Conservation (phyloP, 2,113 vertebrate species). For the Laticauda laticaudata region DNA sequence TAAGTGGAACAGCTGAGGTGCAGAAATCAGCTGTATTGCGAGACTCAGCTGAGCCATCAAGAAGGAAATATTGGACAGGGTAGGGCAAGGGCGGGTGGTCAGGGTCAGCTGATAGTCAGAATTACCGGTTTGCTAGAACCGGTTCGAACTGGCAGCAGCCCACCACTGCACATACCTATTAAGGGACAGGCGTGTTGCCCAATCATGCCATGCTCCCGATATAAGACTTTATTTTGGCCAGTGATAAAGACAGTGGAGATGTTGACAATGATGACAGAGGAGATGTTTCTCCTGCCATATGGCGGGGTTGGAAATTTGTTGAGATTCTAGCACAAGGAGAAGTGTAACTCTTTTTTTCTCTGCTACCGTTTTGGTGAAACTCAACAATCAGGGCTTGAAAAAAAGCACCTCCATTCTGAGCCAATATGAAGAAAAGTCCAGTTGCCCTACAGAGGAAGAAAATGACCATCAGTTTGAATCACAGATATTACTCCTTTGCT, state of each 20-base stretch:
- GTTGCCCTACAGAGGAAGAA: not conserved
- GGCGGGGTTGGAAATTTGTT: not conserved
- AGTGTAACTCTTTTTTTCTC: not conserved
- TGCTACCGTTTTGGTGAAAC: not conserved
- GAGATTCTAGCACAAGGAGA: not conserved
- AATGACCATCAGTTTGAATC: not conserved
- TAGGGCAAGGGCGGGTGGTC: no score
- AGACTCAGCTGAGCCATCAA: no score
- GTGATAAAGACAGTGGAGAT: not conserved
- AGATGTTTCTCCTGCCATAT: not conserved
- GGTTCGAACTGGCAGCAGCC: no score
- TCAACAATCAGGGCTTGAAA: not conserved
- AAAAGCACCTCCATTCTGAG: not conserved
- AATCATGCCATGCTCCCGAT: not conserved
- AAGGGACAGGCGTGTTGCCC: not conserved
- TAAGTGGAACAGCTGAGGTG: no score
- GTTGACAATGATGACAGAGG: not conserved
- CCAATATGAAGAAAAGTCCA: not conserved
- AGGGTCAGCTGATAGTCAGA: no score
- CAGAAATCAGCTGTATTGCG: no score
- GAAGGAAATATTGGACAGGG: no score
- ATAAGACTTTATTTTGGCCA: not conserved
- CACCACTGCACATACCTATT: not conserved
- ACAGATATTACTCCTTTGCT: not conserved
- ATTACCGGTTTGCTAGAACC: no score